Base-by-base conservation (phyloP, 2,888 invertebrate species). In the Bellardia bayeri region DNA sequence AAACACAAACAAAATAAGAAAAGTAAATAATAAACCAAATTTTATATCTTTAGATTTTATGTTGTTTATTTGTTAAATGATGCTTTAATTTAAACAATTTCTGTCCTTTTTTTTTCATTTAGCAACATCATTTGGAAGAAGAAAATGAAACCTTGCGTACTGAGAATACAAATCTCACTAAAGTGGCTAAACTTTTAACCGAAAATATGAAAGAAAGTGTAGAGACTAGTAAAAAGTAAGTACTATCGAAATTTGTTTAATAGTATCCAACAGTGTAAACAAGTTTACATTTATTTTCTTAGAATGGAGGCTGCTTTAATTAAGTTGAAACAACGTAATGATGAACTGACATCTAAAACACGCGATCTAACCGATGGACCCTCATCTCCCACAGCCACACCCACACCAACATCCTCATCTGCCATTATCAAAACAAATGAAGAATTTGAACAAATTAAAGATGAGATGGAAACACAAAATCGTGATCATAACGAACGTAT, bases 121-220 rank as follows among this genome's bases (percentile, higher is more conserved):
- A 94, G 94, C 93, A 94, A 93, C 93, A 93, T 86, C 90, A 93
- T 54, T 86, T 93, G 78, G 93, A 93, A 82, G 93, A 93, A 84
- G 94, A 93, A 71, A 93, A 92, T 84, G 93, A 93, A 90, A 90
- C 91, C 1, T 85, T 94, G 56, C 93, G 93, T 80, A 90, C 91
- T 1, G 94, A 94, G 76, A 94, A 93, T 68, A 91, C 90, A 23
- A 93, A 93, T 86, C 90, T 94, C 0, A 93, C 93, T 3, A 92
- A 93, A 89, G 93, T 94, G 14, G 93, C 93, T 33, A 93, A 93
- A 85, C 85, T 94, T 82, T 88, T 94, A 71, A 93, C 93, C 2
- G 92, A 92, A 82, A 93, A 94, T 85, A 93, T 94, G 93, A 93
- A 93, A 82, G 94, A 94, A 80, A 94, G 93, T 85, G 93, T 94